These are phyloP conservation scores for Casuarius casuarius DNA, from an alignment of 2,113 vertebrate genomes.

Conservation along the genomic window DNA sequence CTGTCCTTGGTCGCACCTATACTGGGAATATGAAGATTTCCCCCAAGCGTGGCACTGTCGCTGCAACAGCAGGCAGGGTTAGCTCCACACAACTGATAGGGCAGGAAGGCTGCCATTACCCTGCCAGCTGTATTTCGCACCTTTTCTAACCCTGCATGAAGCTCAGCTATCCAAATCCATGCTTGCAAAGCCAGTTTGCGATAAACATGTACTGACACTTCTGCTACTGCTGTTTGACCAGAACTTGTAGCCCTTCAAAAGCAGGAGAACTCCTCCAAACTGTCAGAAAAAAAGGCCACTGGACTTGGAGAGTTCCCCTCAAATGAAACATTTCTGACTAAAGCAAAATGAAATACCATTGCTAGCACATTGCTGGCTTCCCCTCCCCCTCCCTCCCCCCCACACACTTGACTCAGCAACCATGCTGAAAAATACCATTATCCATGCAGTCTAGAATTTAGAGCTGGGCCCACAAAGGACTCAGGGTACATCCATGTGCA, in stretches of 20 bases:
- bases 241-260: not conserved
- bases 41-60: not conserved
- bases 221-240: not conserved
- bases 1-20: not conserved
- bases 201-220: accelerated
- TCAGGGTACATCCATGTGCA: not conserved
- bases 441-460: slow-evolving; percentile 35
- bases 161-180: not conserved
- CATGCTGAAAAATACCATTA: slow-evolving; percentile 3
- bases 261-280: not conserved
- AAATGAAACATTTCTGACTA: not conserved
- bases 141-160: not conserved
- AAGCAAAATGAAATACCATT: not conserved
- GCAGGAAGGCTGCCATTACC: not conserved
- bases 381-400: not conserved
- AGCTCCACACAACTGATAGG: not conserved
- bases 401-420: slow-evolving; percentile 2
- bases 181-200: not conserved
- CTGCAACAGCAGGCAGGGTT: not conserved
- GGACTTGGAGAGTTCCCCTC: not conserved
- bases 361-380: not conserved
- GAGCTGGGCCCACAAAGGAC: not conserved
- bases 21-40: not conserved
- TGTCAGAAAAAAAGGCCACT: not conserved
- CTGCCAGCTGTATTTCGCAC: not conserved